Evolutionary conservation across 2,888 invertebrate genomes (phyloP).

Genomic region (Drosophila demipolita): DNA sequence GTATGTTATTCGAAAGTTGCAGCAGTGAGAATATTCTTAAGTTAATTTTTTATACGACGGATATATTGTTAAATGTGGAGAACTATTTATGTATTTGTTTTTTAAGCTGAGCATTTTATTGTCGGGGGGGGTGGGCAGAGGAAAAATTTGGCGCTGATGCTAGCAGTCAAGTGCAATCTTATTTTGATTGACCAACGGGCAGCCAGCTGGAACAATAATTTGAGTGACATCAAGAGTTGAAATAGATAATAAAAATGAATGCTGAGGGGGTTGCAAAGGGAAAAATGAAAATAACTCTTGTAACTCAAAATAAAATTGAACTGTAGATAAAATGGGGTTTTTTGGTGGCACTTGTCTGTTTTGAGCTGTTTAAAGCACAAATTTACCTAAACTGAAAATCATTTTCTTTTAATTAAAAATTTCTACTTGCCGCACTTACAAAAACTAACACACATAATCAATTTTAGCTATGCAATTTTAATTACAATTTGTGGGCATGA

Average conservation of each 20-base stretch:
- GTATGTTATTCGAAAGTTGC: neutral
- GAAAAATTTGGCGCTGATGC: neutral
- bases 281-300: slow-evolving; percentile 68
- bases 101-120: slow-evolving; percentile 47
- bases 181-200: slow-evolving; percentile 52
- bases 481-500: slow-evolving; percentile 79
- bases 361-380: slow-evolving; percentile 45
- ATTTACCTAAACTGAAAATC: slow-evolving; percentile 72
- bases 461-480: slow-evolving; percentile 78
- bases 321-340: slow-evolving; percentile 33
- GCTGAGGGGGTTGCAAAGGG: neutral
- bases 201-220: slow-evolving; percentile 29
- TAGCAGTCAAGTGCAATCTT: slow-evolving; percentile 47
- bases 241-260: slow-evolving; percentile 23
- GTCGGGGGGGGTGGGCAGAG: neutral
- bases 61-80: slow-evolving; percentile 54
- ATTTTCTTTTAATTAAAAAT: slow-evolving; percentile 79
- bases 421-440: slow-evolving; percentile 73
- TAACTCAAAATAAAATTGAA: slow-evolving; percentile 10
- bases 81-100: slow-evolving; percentile 68
- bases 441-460: slow-evolving; percentile 73
- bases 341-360: slow-evolving; percentile 9
- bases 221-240: slow-evolving; percentile 25
- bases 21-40: slow-evolving; percentile 11
- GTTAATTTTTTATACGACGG: slow-evolving; percentile 56